Percentiles rank a stretch among this genome's conserved stretches.
These are phyloP conservation scores for Agrochola macilenta DNA, from an alignment of 2,888 invertebrate species.

Conservation along the genomic window DNA sequence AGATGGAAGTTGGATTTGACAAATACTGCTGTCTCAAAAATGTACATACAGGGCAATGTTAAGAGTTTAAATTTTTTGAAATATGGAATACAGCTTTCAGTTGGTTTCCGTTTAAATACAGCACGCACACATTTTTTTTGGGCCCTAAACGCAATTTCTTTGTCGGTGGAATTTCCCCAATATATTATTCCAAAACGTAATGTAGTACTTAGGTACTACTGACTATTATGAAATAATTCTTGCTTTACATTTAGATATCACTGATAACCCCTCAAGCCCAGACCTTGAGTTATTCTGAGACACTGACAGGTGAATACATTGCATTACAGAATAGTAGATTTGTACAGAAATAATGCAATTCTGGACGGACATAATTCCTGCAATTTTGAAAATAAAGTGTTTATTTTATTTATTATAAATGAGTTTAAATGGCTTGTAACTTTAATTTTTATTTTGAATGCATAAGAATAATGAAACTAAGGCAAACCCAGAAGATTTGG, in stretches of 20 bases:
- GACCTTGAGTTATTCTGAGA: conserved; percentile 1
- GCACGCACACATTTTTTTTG: too few species aligned
- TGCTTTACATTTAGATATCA: background rate
- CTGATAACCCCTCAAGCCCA: background rate
- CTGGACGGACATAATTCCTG: too few species aligned
- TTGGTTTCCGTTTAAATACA: too few species aligned
- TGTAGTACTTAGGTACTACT: background rate
- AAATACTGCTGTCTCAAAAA: too few species aligned
- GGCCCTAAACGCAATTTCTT: too few species aligned
- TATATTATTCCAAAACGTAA: too few species aligned
- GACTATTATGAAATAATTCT: background rate
- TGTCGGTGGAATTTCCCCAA: too few species aligned
- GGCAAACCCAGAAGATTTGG: background rate
- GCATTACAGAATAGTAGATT: background rate
- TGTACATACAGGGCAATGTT: too few species aligned
- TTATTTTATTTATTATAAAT: too few species aligned
- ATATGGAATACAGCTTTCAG: too few species aligned
- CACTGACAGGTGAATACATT: conserved; percentile 15
- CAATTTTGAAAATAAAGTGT: background rate
- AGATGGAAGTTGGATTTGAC: too few species aligned
- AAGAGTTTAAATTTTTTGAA: too few species aligned
- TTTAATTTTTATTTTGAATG: background rate
- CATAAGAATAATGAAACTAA: background rate
- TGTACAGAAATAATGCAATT: background rate
- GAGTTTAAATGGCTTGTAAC: background rate